phyloP scores from a whole-genome alignment of 2,113 vertebrate species.

The Odocoileus virginianus region DNA sequence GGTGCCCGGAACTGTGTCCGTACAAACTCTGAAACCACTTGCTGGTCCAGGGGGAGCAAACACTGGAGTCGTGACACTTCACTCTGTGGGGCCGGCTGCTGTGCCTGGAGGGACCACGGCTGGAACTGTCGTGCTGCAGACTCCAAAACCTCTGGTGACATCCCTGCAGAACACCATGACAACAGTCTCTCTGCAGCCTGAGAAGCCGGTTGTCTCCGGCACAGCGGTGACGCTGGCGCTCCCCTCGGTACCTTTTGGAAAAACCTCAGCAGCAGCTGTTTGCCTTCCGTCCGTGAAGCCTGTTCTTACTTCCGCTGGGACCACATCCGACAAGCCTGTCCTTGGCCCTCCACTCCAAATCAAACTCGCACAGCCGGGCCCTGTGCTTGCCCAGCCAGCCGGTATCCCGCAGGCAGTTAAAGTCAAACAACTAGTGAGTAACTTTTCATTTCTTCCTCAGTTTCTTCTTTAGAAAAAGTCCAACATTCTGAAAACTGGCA shows the following conservation, averaged over 20 bases:
- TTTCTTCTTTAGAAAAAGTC: not conserved
- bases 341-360: slow-evolving; percentile 67
- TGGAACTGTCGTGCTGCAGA: slow-evolving; percentile 61
- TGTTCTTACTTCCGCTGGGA: slow-evolving; percentile 44
- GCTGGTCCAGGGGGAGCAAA: slow-evolving; percentile 14
- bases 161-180: not conserved
- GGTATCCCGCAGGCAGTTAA: slow-evolving; percentile 74
- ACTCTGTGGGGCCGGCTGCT: slow-evolving; percentile 20
- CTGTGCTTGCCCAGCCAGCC: slow-evolving; percentile 15
- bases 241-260: slow-evolving; percentile 45
- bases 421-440: slow-evolving; percentile 85
- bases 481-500: not conserved
- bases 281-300: slow-evolving; percentile 72
- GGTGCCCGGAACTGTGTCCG: slow-evolving; percentile 28
- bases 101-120: slow-evolving; percentile 15
- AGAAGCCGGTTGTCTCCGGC: slow-evolving; percentile 51
- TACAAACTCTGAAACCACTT: slow-evolving; percentile 27
- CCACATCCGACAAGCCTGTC: slow-evolving; percentile 52
- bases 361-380: slow-evolving; percentile 69
- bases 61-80: slow-evolving; percentile 32
- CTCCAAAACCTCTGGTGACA: slow-evolving; percentile 65
- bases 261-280: slow-evolving; percentile 13
- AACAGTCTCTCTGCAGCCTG: slow-evolving; percentile 49
- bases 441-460: not conserved
- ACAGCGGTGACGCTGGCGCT: slow-evolving; percentile 43